Evolutionary conservation across 1,140 invertebrate species (phyloP).

Genomic region (Neotoxoptera formosana): DNA sequence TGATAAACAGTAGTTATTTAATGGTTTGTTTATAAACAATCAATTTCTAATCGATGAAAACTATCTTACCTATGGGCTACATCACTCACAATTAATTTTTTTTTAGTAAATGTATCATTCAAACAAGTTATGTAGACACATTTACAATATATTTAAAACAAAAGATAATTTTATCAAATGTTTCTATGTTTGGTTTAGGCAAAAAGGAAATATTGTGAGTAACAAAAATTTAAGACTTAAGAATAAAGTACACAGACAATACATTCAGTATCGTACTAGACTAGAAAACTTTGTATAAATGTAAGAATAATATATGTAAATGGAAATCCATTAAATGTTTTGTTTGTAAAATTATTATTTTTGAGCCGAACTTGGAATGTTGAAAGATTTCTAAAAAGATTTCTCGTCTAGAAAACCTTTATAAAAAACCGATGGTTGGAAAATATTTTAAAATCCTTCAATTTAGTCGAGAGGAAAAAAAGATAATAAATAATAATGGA

Average conservation of each 20-base stretch:
- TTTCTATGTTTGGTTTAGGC: not conserved
- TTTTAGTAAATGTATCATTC: not conserved
- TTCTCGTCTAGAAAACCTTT: not conserved
- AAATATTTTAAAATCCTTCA: not conserved
- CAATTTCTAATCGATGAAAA: not conserved
- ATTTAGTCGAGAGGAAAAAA: not conserved
- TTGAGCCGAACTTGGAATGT: not conserved
- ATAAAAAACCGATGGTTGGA: not conserved
- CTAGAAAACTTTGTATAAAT: not conserved
- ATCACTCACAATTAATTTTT: not conserved
- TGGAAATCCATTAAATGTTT: not conserved
- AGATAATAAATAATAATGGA: slow-evolving; percentile 5
- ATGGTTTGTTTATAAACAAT: not conserved
- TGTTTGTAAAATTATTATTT: not conserved
- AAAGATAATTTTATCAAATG: not conserved
- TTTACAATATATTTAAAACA: not conserved
- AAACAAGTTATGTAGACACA: not conserved
- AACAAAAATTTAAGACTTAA: not conserved
- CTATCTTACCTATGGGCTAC: fast-evolving
- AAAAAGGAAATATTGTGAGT: not conserved
- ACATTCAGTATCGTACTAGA: not conserved
- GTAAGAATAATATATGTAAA: not conserved
- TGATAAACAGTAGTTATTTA: not conserved
- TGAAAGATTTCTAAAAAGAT: not conserved
- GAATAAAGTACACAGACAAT: not conserved